Percentiles rank a stretch among this genome's conserved stretches.
These are phyloP conservation scores for Sisyra terminalis DNA, from an alignment of 2,888 invertebrate species.

Conservation along the genomic window DNA sequence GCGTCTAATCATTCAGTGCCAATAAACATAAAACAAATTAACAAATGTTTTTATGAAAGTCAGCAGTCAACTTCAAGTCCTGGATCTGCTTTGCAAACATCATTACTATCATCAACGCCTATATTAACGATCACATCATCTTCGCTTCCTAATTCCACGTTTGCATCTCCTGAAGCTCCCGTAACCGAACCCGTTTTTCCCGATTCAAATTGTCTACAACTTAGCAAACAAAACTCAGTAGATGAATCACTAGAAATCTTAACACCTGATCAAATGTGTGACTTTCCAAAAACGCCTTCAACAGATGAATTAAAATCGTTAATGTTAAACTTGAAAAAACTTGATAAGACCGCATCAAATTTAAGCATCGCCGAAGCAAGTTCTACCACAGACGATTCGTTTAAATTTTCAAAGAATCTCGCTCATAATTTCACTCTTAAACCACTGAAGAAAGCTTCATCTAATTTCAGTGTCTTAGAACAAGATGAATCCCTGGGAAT, in stretches of 20 bases:
- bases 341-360: constrained; percentile 15
- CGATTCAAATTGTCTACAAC: constrained; percentile 22
- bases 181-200: constrained; percentile 2
- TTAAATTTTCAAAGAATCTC: no score
- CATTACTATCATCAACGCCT: background rate
- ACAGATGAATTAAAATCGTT: constrained; percentile 35
- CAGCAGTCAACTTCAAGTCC: background rate
- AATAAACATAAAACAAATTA: background rate
- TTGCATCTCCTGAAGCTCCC: background rate
- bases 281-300: constrained; percentile 46
- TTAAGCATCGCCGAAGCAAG: constrained; percentile 8
- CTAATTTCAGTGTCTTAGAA: constrained; percentile 23
- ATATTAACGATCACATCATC: background rate
- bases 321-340: constrained; percentile 12
- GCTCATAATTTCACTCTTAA: no score
- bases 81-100: background rate
- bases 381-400: no score
- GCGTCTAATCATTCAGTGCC: background rate
- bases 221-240: constrained; percentile 62
- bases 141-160: background rate
- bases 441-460: no score
- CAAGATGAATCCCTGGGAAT: constrained; percentile 72
- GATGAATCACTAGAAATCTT: constrained; percentile 76
- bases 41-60: background rate
- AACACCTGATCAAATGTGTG: constrained; percentile 77